Base-by-base conservation (phyloP, 2,113 vertebrate species). In the Ptychochromis oligacanthus region DNA sequence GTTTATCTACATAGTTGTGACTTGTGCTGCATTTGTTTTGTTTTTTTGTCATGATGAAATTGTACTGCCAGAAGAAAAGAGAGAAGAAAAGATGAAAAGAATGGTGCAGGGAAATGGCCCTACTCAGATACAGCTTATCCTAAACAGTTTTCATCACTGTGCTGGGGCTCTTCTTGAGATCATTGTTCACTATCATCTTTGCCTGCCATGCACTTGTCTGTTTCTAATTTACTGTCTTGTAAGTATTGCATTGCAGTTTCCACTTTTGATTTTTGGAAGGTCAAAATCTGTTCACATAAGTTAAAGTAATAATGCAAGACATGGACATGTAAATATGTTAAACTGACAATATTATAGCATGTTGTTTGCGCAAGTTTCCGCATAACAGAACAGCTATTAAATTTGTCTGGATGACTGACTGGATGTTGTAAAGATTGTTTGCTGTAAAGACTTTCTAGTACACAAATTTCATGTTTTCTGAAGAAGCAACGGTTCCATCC, bases 21-120 rank as follows among this genome's bases (percentile, higher is more conserved):
- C 72, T 31, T 38, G 36, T n/a, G 12, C 36, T 1, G 2, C 61
- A 8, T 80, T 91, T 78, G 75, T 89, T 89, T 85, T 65, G 70
- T 26, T 36, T 80, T 90, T 40, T 90, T 40, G 85, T 61, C 79
- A 78, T 79, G 85, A 89, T 14, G 60, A 89, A 61, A 13, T 17
- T 2, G 10, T 31, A 6, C 24, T 2, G 46, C 60, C 18, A 28
- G 65, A 58, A 43, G 7, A 60, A 38, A 22, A 64, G 12, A 20
- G 67, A 72, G 6, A 13, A 76, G 31, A 58, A 1, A 8, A 46
- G 31, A 74, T 83, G 54, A 85, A 72, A 58, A 20, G 61, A 18
- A 40, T 1, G 59, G 59, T 17, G 13, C 2, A 2, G 52, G 75
- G 43, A 77, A 14, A 79, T 2, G 46, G 17, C n/a, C 40, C 15